Percentiles rank a stretch among this genome's conserved stretches.
These are phyloP conservation scores for Margarornis squamiger DNA, from an alignment of 2,797 vertebrate genomes.

Conservation along the genomic window DNA sequence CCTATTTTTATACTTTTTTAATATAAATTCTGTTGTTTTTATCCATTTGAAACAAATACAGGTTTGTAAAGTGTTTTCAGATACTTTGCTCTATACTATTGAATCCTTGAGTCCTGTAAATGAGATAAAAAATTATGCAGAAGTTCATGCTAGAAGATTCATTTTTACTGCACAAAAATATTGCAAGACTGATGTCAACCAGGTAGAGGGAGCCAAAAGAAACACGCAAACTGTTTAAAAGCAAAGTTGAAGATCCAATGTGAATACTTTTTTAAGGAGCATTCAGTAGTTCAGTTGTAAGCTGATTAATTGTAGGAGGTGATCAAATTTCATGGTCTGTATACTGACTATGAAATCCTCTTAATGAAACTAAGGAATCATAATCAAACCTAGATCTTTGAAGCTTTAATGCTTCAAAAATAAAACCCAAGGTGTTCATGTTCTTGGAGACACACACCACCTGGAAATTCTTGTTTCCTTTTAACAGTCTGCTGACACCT, in stretches of 20 bases:
- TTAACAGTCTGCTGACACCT: not conserved
- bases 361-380: not conserved
- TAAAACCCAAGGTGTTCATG: not conserved
- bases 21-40: not conserved
- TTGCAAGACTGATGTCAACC: not conserved
- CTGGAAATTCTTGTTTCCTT: not conserved
- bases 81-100: not conserved
- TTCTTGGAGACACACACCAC: not conserved
- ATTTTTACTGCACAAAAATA: not conserved
- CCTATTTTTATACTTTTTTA: not conserved
- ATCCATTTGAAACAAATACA: not conserved
- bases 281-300: not conserved
- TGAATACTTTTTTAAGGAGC: not conserved
- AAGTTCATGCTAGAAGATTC: not conserved
- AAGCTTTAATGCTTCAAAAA: not conserved
- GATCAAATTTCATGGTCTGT: not conserved
- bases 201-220: not conserved
- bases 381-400: not conserved
- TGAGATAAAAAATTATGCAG: not conserved
- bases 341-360: not conserved
- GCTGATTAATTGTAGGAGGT: not conserved
- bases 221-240: not conserved
- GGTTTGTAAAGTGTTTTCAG: not conserved
- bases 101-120: not conserved
- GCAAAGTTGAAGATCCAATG: not conserved